A percentile compares a stretch with the other conserved stretches of the same genome.
Evolutionary conservation across 2,113 vertebrate species (phyloP).

Genomic region (Tapirus terrestris): DNA sequence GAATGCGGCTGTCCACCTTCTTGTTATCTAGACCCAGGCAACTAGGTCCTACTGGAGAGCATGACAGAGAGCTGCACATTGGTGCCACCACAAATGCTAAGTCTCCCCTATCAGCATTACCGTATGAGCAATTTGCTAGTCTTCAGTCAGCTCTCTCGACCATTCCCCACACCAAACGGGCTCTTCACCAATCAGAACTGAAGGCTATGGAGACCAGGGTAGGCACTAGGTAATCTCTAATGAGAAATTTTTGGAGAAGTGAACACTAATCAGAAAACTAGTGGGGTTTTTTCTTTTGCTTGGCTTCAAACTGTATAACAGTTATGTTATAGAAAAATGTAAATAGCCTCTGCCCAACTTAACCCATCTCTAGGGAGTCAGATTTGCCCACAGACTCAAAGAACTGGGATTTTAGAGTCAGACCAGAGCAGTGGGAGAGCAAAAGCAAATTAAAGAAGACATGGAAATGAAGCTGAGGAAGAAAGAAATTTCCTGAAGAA

Average conservation of each 20-base stretch:
- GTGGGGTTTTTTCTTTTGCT: not conserved
- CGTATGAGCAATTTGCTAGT: not conserved
- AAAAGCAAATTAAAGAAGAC: not conserved
- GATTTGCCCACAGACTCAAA: not conserved
- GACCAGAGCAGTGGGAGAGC: not conserved
- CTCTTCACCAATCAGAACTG: not conserved
- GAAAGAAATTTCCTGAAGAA: not conserved
- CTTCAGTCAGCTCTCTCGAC: not conserved
- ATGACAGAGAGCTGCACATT: accelerated
- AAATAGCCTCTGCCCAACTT: not conserved
- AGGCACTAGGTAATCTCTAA: not conserved
- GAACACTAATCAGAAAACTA: not conserved
- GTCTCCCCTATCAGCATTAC: not conserved
- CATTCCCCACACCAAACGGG: not conserved
- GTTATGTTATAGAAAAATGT: not conserved
- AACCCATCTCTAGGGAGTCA: not conserved
- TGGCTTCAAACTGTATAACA: not conserved
- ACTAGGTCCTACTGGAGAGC: not conserved
- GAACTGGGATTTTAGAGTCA: not conserved
- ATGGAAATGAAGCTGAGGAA: not conserved
- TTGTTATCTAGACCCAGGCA: not conserved
- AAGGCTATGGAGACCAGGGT: not conserved
- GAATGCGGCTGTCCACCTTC: not conserved
- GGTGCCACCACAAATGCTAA: not conserved
- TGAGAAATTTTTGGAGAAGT: not conserved